These are phyloP conservation scores for Diogma glabrata DNA, from an alignment of 2,888 invertebrate species.

Conservation along the genomic window DNA sequence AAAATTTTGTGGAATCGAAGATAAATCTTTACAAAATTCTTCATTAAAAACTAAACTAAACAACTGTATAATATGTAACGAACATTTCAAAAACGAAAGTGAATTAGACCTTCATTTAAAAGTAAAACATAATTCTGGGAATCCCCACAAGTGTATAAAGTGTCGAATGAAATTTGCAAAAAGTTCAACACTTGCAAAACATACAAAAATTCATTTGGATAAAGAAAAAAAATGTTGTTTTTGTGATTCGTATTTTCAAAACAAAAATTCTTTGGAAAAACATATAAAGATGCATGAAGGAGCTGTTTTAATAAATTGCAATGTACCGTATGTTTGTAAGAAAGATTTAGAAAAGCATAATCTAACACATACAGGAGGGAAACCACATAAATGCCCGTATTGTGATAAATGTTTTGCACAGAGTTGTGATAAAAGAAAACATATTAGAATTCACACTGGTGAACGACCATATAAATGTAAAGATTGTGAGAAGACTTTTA, in stretches of 20 bases:
- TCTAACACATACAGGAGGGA: slow-evolving; percentile 13
- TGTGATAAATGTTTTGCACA: slow-evolving; percentile 16
- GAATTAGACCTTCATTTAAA: slow-evolving; percentile 13
- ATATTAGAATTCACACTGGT: slow-evolving; percentile 16
- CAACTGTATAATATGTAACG: slow-evolving; percentile 9
- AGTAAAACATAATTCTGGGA: slow-evolving; percentile 14
- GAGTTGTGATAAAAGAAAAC: slow-evolving; percentile 13
- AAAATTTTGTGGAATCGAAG: neutral
- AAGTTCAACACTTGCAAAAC: slow-evolving; percentile 41
- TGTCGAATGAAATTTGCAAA: slow-evolving; percentile 41
- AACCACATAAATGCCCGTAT: slow-evolving; percentile 14
- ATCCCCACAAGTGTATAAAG: slow-evolving; percentile 36
- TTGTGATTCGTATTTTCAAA: slow-evolving; percentile 38
- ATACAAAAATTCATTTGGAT: slow-evolving; percentile 37
- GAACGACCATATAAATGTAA: slow-evolving; percentile 16
- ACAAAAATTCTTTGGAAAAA: slow-evolving; percentile 38
- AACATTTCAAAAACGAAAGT: neutral
- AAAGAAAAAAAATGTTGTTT: slow-evolving; percentile 33
- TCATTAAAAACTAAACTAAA: neutral
- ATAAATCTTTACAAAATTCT: neutral
- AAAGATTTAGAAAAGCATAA: slow-evolving; percentile 11
- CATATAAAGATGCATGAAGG: slow-evolving; percentile 31
- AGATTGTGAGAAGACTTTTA: slow-evolving; percentile 13
- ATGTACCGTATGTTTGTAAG: slow-evolving; percentile 12
- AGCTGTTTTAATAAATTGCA: slow-evolving; percentile 1